These are phyloP conservation scores for Acrossocheilus fasciatus DNA, from an alignment of 2,797 vertebrate species.

Conservation along the genomic window DNA sequence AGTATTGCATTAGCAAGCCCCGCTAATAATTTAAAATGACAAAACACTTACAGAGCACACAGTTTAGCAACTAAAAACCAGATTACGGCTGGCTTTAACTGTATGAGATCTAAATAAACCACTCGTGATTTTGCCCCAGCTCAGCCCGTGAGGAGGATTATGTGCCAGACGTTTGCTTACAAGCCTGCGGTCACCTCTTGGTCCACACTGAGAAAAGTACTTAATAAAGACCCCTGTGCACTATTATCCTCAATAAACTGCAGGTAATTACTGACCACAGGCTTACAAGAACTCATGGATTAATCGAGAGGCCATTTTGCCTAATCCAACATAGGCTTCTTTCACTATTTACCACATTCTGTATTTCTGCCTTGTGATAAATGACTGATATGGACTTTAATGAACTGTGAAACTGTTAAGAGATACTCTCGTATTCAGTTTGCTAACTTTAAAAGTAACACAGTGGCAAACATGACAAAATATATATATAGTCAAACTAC, in stretches of 20 bases:
- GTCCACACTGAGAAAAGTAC: constrained; percentile 15
- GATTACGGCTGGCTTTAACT: neutral
- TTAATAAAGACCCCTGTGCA: neutral
- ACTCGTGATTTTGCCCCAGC: neutral
- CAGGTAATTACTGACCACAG: neutral
- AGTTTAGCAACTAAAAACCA: neutral
- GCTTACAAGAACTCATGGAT: neutral
- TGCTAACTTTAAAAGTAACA: neutral
- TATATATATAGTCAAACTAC: neutral
- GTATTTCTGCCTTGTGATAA: neutral
- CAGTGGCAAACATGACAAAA: neutral
- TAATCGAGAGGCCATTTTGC: neutral
- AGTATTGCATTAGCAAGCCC: neutral
- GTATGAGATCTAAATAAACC: constrained; percentile 24
- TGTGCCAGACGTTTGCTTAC: neutral
- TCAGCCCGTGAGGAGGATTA: constrained; percentile 12
- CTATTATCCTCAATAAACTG: constrained; percentile 23
- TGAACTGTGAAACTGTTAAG: neutral
- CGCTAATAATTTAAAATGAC: neutral
- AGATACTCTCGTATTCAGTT: neutral
- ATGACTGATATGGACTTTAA: neutral
- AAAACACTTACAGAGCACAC: neutral
- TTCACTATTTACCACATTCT: neutral
- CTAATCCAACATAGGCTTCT: neutral
- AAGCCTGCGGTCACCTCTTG: neutral